Base-by-base conservation (phyloP, 2,113 vertebrate genomes). In the Anser cygnoides region DNA sequence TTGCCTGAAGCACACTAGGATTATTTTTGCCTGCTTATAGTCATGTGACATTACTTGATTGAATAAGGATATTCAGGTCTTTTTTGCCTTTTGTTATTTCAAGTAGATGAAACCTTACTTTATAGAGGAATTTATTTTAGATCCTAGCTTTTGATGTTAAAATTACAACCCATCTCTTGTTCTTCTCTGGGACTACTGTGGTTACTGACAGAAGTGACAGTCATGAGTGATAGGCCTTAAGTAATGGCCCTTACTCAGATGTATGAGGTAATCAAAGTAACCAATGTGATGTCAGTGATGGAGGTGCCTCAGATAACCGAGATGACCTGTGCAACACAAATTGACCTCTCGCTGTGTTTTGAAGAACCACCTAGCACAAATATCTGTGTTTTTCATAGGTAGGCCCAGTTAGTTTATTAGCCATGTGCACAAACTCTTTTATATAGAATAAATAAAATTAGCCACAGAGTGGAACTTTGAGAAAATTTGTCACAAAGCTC, bases 61-160 rank as follows among this genome's bases (percentile, higher is more conserved):
- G 86, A 93, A 66, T 75, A 79, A 95, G 65, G 70, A 91, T 73
- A 92, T 91, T 91, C 87, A 91, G 49, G 63, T 85, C 62, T 79
- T 91, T 82, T 82, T 94, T 95, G 68, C 65, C 73, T 92, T 95
- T 81, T 95, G 91, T 54, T 97, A 82, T 89, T 90, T 95, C 81
- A 72, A 87, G 77, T 52, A 66, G 66, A 87, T 57, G 33, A 78
- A 84, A 75, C 75, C 6, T 85, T 52, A 85, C 52, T 92, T 95
- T 79, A 79, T 37, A 79, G 39, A 86, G 76, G 13, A 84, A 82
- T 75, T 68, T 20, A 78, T 82, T 91, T 72, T 68, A 43, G 35
- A 61, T 68, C 2, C 0, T 65, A 85, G 75, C 43, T 91, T 95
- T 23, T 76, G 58, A 63, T 79, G 62, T 39, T 91, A 72, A 87